Evolutionary conservation across 2,888 invertebrate genomes (phyloP), one percentile per base, ranked within the genome.

Genomic region (Odiellus spinosus): DNA sequence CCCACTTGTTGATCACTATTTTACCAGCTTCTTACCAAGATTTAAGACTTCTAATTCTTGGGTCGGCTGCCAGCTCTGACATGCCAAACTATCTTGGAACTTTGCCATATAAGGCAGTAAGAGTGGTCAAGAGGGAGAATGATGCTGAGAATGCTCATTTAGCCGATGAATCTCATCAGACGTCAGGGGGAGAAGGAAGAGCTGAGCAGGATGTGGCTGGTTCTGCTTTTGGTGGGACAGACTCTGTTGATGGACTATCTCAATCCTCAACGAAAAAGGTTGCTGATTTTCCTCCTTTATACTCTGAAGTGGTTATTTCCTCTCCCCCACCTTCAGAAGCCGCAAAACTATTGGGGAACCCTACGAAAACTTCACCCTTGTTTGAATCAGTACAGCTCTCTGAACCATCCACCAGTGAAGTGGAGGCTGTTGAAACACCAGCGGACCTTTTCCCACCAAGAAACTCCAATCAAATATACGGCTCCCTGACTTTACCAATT

Each of bases 1-100:
- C 73, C 1, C 76, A 77, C 56, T 70, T 80, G 20, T 70, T 79
- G 32, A 62, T 80, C 38, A 78, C 78, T 11, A 72, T 81, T 53
- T 59, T 80, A 20, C 79, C 80, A 3, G 73, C 76, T 2, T 71
- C 74, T 19, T 73, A 76, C 57, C 67, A 70, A 34, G 67, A 68
- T 50, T 55, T 69, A 33, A 57, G 62, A 33, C 48, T 57, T 14
- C 55, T 66, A 14, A 44, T 46, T 11, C 18, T 34, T 8, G 26
- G 26, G 26, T 26, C 26, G 5, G 26, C 26, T 8, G 26, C 26
- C 8, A 26, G 26, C 26, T 17, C 38, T 2, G 18, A 38, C 10
- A 17, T 38, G 38, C 15, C 15, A 10, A 38, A 8, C 8, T 15
- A 38, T n/a, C 10, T 17, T 8, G 18, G n/a, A 17, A 8, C 2